Conservation (phyloP, 2,888 invertebrate species). For the Rosalia funebris region DNA sequence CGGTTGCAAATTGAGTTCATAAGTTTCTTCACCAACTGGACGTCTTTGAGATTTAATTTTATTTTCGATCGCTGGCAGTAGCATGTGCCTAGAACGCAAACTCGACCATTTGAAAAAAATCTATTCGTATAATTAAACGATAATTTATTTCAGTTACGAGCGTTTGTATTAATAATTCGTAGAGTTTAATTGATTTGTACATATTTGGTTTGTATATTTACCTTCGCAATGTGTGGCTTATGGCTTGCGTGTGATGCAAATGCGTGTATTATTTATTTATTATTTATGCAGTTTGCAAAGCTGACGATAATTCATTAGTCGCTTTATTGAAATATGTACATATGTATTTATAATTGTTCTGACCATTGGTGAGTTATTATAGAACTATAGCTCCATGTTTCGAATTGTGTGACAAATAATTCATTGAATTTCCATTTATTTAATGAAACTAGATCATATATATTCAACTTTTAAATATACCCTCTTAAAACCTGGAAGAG, state of each 20-base stretch:
- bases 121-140: slow-evolving; percentile 11
- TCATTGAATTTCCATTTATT: too few species aligned
- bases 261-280: too few species aligned
- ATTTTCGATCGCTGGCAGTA: not conserved
- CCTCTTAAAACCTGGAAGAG: too few species aligned
- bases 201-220: slow-evolving; percentile 14
- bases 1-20: slow-evolving; percentile 17
- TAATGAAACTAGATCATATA: too few species aligned
- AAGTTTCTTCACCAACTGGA: not conserved
- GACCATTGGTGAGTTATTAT: too few species aligned
- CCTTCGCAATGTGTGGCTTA: not conserved
- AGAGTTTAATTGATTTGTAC: slow-evolving; percentile 15
- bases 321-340: too few species aligned
- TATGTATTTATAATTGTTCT: too few species aligned
- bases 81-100: not conserved
- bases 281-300: too few species aligned
- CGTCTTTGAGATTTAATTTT: not conserved
- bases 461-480: too few species aligned
- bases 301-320: too few species aligned
- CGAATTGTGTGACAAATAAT: too few species aligned
- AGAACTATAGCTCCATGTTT: too few species aligned
- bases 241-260: not conserved
- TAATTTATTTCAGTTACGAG: slow-evolving; percentile 15
- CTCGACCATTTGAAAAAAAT: slow-evolving; percentile 9
- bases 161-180: slow-evolving; percentile 11